Percentiles rank a stretch among this genome's conserved stretches.
phyloP scores from a whole-genome alignment of 2,797 vertebrate species.

The Thaleichthys pacificus region DNA sequence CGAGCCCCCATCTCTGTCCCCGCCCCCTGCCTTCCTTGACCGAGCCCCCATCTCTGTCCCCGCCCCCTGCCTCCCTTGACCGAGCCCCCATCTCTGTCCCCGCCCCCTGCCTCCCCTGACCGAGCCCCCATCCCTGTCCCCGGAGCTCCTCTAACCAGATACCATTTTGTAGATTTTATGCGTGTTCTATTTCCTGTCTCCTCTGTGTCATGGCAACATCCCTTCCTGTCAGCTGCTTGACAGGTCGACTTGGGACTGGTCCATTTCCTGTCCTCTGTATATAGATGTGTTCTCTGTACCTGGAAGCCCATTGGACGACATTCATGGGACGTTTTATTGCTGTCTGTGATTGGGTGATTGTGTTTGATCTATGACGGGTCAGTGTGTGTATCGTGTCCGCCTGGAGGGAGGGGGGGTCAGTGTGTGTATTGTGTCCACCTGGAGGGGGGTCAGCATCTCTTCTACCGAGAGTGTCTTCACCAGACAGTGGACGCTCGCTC shows the following conservation, averaged over 20 bases:
- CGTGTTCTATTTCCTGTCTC: constrained; percentile 46
- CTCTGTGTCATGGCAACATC: constrained; percentile 60
- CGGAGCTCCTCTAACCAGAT: not conserved
- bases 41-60: too few relatives aligned
- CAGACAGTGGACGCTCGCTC: constrained; percentile 71
- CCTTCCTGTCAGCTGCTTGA: not conserved
- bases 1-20: too few relatives aligned
- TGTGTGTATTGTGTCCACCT: constrained; percentile 52
- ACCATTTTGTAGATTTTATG: not conserved
- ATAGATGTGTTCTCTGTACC: constrained; percentile 50
- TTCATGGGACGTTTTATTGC: constrained; percentile 68
- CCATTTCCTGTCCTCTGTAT: constrained; percentile 13
- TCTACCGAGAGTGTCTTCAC: constrained; percentile 81
- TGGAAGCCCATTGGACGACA: not conserved
- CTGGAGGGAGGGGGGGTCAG: constrained; percentile 32
- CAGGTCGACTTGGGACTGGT: not conserved
- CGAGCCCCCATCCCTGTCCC: too few relatives aligned
- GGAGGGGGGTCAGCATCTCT: constrained; percentile 54
- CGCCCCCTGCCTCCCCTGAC: too few relatives aligned
- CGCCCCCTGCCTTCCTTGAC: too few relatives aligned
- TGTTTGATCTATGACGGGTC: constrained; percentile 54
- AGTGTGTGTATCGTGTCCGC: constrained; percentile 54
- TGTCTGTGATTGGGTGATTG: constrained; percentile 75
- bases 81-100: too few relatives aligned
- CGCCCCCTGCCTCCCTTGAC: too few relatives aligned